Percentiles rank a stretch among this genome's conserved stretches.
Conservation (phyloP, 2,888 invertebrate species). For the Pristionchus maxplancki region DNA sequence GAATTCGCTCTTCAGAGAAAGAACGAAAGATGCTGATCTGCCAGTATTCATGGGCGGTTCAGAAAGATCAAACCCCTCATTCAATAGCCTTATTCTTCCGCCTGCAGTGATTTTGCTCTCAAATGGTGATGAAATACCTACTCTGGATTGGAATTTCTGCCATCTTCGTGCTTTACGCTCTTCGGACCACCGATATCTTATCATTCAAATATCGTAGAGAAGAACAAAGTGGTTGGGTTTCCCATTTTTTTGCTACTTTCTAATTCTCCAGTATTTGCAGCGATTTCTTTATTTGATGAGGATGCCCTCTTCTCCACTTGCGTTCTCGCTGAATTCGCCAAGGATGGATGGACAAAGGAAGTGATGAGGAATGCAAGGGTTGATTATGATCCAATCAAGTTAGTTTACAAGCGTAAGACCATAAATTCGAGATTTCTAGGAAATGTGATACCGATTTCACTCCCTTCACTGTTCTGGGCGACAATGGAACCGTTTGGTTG, state of each 20-base stretch:
- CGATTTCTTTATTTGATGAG: neutral
- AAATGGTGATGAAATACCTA: neutral
- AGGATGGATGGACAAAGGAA: constrained; percentile 40
- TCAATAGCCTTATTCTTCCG: no score
- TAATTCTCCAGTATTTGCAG: neutral
- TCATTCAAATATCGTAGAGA: neutral
- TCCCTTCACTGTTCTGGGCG: constrained; percentile 21
- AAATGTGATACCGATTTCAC: constrained; percentile 5
- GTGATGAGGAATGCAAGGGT: neutral
- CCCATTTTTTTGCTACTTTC: neutral
- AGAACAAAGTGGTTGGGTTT: neutral
- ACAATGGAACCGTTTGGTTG: constrained; percentile 35
- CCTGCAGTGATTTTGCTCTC: no score
- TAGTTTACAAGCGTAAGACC: neutral
- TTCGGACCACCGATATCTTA: neutral
- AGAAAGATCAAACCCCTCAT: no score
- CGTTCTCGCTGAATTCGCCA: constrained; percentile 1
- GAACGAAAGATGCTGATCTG: no score
- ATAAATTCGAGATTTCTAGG: neutral
- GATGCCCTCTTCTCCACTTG: constrained; percentile 18
- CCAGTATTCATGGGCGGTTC: no score
- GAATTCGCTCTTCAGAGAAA: no score
- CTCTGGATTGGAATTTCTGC: neutral
- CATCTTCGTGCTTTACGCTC: neutral
- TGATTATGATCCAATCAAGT: constrained; percentile 31